Evolutionary conservation across 2,888 invertebrate species (phyloP).

Genomic region (Psylliodes chrysocephalus): DNA sequence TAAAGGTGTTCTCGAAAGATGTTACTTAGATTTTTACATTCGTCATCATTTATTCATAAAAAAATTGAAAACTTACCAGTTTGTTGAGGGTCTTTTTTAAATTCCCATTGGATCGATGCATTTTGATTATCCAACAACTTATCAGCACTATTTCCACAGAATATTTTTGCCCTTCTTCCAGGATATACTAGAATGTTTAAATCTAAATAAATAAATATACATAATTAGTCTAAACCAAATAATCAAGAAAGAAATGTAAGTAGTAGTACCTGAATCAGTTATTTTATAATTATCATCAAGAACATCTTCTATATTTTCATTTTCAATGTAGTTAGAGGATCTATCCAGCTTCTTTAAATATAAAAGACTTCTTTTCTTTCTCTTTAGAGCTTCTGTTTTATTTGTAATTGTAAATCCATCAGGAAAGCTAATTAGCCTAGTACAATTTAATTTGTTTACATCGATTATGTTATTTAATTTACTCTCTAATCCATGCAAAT

Average conservation of each 20-base stretch:
- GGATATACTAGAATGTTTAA: constrained; percentile 45
- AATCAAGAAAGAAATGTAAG: background rate
- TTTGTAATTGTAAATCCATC: constrained; percentile 49
- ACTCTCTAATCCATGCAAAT: constrained; percentile 35
- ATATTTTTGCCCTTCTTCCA: constrained; percentile 45
- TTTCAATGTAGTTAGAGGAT: constrained; percentile 41
- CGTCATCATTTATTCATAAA: too few species aligned
- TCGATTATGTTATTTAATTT: constrained; percentile 36
- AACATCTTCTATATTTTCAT: constrained; percentile 46
- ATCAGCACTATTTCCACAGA: constrained; percentile 43
- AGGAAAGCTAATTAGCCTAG: constrained; percentile 40
- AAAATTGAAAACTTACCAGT: constrained; percentile 47
- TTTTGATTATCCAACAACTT: constrained; percentile 34
- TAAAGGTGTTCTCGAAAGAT: too few species aligned
- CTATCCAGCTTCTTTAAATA: constrained; percentile 45
- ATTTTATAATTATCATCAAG: constrained; percentile 47
- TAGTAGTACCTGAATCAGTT: constrained; percentile 36
- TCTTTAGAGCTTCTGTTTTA: constrained; percentile 41
- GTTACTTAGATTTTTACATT: too few species aligned
- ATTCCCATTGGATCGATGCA: constrained; percentile 46
- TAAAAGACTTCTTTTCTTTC: constrained; percentile 52
- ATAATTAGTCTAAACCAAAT: background rate
- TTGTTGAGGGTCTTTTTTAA: constrained; percentile 40
- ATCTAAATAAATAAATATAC: constrained; percentile 29
- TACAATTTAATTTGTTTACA: constrained; percentile 39